phyloP scores from a whole-genome alignment of 2,888 invertebrate genomes.

The Adela reaumurella region DNA sequence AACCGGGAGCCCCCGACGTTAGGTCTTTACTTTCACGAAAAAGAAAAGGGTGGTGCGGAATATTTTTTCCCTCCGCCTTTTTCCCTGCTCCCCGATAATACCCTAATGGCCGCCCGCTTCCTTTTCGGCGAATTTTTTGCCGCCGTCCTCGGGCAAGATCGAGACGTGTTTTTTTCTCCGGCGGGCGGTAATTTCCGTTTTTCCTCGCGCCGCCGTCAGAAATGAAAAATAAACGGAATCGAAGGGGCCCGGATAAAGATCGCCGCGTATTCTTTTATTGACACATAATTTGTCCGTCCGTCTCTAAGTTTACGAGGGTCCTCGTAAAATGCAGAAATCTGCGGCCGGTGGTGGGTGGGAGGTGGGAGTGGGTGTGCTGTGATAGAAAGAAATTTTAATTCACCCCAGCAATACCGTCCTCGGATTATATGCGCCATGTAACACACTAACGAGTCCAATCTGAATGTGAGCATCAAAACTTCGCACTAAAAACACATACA shows the following conservation, averaged over 20 bases:
- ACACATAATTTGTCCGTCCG: conserved; percentile 21
- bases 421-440: too few relatives aligned
- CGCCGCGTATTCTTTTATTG: conserved; percentile 24
- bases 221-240: conserved; percentile 35
- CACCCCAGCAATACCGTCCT: too few relatives aligned
- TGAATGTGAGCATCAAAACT: too few relatives aligned
- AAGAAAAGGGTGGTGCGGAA: conserved; percentile 48
- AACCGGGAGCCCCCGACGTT: too few relatives aligned
- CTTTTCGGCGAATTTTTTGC: conserved; percentile 44
- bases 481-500: too few relatives aligned
- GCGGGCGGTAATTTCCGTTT: conserved; percentile 38
- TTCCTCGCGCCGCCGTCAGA: conserved; percentile 23
- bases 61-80: conserved; percentile 50
- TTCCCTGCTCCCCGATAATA: conserved; percentile 51
- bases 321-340: not conserved
- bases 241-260: not conserved
- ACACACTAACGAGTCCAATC: too few relatives aligned
- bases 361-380: not conserved
- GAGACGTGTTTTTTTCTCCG: conserved; percentile 46
- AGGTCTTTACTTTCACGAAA: conserved; percentile 26
- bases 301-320: not conserved
- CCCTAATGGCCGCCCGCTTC: conserved; percentile 55
- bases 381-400: too few relatives aligned
- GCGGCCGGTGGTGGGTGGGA: too few relatives aligned
- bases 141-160: conserved; percentile 28